Conservation (phyloP, 2,888 invertebrate genomes). For the Acleris holmiana region DNA sequence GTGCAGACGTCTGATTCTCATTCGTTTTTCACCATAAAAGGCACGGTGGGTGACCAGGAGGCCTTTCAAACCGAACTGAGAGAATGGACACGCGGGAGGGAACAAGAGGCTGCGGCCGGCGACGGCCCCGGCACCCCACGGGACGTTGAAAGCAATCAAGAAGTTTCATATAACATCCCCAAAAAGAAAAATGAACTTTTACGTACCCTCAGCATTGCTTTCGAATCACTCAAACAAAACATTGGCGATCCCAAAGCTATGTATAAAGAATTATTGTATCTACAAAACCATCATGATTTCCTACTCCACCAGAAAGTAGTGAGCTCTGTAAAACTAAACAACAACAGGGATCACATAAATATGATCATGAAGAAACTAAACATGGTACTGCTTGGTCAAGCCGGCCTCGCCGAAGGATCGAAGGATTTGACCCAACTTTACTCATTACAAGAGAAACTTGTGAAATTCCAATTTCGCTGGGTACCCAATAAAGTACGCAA, state of each 20-base stretch:
- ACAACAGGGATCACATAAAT: conserved; percentile 71
- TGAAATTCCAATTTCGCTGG: conserved; percentile 55
- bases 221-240: conserved; percentile 69
- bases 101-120: conserved; percentile 33
- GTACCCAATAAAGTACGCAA: conserved; percentile 70
- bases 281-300: conserved; percentile 73
- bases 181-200: conserved; percentile 64
- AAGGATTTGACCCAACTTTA: conserved; percentile 73
- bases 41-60: conserved; percentile 77
- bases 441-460: conserved; percentile 61
- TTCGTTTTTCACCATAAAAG: conserved; percentile 76
- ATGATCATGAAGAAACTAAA: conserved; percentile 77
- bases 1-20: conserved; percentile 64
- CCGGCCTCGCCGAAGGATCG: conserved; percentile 81
- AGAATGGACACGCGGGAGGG: conserved; percentile 58
- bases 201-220: conserved; percentile 60
- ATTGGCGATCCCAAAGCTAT: conserved; percentile 79
- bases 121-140: not conserved
- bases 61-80: conserved; percentile 77
- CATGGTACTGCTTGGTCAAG: conserved; percentile 85
- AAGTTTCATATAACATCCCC: conserved; percentile 54
- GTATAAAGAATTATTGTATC: conserved; percentile 68
- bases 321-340: conserved; percentile 58
- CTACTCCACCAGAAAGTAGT: conserved; percentile 64
- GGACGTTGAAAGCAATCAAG: not conserved